A percentile compares a stretch with the other conserved stretches of the same genome.
Conservation (phyloP, 2,888 invertebrate genomes). For the Polymixis lichenea region DNA sequence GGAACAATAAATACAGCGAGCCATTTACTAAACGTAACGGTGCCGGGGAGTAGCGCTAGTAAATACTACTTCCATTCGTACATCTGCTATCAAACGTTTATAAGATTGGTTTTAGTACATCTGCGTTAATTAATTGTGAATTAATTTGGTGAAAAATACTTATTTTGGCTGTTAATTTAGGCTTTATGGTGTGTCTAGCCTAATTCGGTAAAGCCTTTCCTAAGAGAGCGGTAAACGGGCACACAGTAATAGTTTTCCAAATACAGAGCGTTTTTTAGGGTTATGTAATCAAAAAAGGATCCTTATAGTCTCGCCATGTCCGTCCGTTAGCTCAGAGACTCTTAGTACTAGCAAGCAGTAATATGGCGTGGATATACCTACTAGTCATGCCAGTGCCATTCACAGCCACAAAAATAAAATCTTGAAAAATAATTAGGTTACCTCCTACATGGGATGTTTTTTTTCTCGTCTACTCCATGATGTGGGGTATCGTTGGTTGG, state of each 20-base stretch:
- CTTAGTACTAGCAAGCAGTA: no score
- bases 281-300: no score
- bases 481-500: no score
- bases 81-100: constrained; percentile 33
- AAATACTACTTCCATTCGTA: constrained; percentile 48
- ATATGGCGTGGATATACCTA: no score
- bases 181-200: background rate
- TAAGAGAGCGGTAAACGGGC: background rate
- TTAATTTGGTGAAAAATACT: background rate
- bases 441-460: no score
- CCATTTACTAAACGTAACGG: constrained; percentile 47
- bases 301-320: no score
- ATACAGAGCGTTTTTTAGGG: background rate
- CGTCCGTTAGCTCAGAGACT: no score
- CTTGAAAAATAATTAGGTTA: no score
- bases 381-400: no score
- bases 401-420: no score
- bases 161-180: background rate
- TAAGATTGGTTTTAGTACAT: constrained; percentile 25
- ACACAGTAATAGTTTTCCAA: background rate
- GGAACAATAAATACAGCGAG: constrained; percentile 62
- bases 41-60: constrained; percentile 41
- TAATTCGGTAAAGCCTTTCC: background rate
- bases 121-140: constrained; percentile 6
- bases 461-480: no score